Base-by-base conservation (phyloP, 2,113 vertebrate species). In the Dinomys branickii region DNA sequence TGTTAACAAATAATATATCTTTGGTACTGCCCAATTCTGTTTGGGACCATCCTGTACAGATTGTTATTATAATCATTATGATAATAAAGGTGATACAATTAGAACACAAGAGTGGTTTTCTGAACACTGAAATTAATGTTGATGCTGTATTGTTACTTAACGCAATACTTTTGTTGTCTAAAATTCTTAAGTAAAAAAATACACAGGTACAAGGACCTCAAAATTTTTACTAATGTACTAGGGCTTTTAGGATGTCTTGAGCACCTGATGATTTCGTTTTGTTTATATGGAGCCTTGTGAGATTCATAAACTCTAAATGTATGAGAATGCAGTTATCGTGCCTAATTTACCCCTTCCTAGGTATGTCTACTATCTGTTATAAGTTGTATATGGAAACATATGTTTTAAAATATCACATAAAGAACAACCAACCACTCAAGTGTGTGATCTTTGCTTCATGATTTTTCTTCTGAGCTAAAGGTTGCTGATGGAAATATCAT, bases 391-490 rank as follows among this genome's bases (percentile, higher is more conserved):
- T 9, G 4, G 5, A 75, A 89, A 75, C 63, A 9, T 1, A 0
- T 22, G 38, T 73, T 82, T 88, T 56, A 35, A 93, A 95, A 82
- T 44, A 16, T 81, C 16, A 92, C 54, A 56, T 61, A 92, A 77
- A 91, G 93, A 69, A 0, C n/a, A 78, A 73, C 30, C n/a, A 78
- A 73, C 30, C 17, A 81, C 11, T 84, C 93, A 89, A 87, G 19
- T 56, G 7, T 1, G 54, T 85, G 26, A 59, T 81, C 3, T 84
- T 90, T 33, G 5, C 26, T 90, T 94, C 44, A 73, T 81, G 91
- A 94, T 61, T 94, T 38, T 95, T 93, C 52, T 93, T 8, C 38
- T 88, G 50, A 83, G 61, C 30, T 90, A 61, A 75, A 97, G 95
- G 88, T 82, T 67, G 2, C 87, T 94, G 69, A 94, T 73, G 56